Percentiles rank a stretch among this genome's conserved stretches.
Evolutionary conservation across 1,140 invertebrate species (phyloP).

Genomic region (Tribolium castaneum): DNA sequence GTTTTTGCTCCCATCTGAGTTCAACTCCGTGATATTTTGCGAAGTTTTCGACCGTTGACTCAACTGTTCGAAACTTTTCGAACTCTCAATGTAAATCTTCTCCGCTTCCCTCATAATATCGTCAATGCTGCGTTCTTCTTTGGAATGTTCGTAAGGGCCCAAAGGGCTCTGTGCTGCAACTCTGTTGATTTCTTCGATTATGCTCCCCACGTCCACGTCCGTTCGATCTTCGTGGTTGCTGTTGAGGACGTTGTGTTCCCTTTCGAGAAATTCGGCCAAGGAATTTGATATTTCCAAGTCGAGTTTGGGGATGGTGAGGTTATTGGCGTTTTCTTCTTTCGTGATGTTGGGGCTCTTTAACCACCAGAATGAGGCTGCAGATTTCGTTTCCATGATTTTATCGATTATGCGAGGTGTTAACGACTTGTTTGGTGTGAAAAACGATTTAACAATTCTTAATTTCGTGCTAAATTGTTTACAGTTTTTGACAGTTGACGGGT

Average conservation of each 20-base stretch:
- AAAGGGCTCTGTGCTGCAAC: conserved; percentile 62
- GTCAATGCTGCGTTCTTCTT: conserved; percentile 59
- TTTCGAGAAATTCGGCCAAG: conserved; percentile 59
- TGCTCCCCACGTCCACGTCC: conserved; percentile 62
- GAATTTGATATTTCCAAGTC: conserved; percentile 55
- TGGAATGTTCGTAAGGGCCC: conserved; percentile 55
- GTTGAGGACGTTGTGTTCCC: conserved; percentile 52
- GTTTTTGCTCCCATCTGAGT: conserved; percentile 51
- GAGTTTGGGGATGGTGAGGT: conserved; percentile 44
- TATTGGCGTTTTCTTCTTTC: conserved; percentile 40
- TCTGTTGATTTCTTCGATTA: conserved; percentile 63
- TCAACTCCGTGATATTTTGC: conserved; percentile 58
- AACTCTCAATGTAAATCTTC: conserved; percentile 62
- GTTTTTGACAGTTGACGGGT: conserved; percentile 6
- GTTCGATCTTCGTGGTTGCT: conserved; percentile 40
- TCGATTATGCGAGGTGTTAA: conserved; percentile 48
- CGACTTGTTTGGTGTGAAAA: conserved; percentile 1
- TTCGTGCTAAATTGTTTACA: conserved; percentile 12
- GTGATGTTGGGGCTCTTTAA: conserved; percentile 52
- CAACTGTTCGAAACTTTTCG: conserved; percentile 63
- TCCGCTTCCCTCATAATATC: conserved; percentile 63
- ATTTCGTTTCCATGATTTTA: conserved; percentile 59
- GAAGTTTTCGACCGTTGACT: conserved; percentile 60
- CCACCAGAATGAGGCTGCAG: conserved; percentile 57
- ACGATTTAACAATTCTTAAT: conserved; percentile 26